Percentiles rank a stretch among this genome's conserved stretches.
phyloP scores from a whole-genome alignment of 2,888 invertebrate genomes.

The Girardia tigrina region DNA sequence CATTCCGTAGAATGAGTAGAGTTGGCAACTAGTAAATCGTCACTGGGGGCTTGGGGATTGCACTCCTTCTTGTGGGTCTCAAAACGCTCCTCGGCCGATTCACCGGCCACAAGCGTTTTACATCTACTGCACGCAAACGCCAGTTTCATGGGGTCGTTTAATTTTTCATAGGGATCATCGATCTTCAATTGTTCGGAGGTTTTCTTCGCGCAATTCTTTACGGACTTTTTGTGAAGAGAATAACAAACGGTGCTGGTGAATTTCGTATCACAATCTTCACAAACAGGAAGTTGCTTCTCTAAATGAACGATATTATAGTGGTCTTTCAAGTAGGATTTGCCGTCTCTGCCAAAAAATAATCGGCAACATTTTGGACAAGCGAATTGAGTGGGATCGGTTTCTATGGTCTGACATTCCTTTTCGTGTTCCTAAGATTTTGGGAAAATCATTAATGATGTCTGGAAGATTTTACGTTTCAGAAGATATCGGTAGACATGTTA shows the following conservation, averaged over 20 bases:
- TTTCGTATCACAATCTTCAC: background rate
- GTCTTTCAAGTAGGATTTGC: conserved; percentile 4
- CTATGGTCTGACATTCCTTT: background rate
- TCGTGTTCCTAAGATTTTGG: conserved; percentile 1
- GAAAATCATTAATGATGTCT: too few relatives aligned
- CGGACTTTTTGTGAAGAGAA: background rate
- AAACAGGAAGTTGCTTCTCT: background rate
- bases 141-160: background rate
- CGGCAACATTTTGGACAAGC: background rate
- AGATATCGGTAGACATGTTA: too few relatives aligned
- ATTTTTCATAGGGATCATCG: conserved; percentile 12
- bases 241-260: background rate
- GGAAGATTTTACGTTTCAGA: too few relatives aligned
- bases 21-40: background rate
- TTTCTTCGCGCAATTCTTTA: background rate
- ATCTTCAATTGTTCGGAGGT: background rate
- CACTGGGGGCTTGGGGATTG: background rate
- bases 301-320: conserved; percentile 11
- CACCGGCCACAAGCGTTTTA: background rate
- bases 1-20: background rate
- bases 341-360: background rate
- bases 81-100: background rate
- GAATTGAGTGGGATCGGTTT: background rate
- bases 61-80: background rate
- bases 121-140: background rate